Evolutionary conservation across 2,888 invertebrate genomes (phyloP).

Genomic region (Drosophila gaucha): DNA sequence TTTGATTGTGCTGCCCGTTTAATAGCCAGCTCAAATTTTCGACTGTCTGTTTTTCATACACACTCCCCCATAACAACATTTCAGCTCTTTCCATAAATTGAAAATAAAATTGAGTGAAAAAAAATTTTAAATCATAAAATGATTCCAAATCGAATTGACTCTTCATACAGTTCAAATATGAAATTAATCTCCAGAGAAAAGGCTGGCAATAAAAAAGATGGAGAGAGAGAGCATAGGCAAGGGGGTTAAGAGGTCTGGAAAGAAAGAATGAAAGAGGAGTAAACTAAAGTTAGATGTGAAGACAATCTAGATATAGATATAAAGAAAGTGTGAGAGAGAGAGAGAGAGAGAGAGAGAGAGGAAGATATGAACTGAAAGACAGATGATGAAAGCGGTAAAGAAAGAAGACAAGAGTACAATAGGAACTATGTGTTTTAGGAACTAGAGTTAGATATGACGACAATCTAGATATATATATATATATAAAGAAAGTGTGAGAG

Average conservation of each 20-base stretch:
- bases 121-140: conserved; percentile 9
- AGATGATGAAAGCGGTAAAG: too few relatives aligned
- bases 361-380: background rate
- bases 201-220: background rate
- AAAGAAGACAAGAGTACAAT: too few relatives aligned
- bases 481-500: too few relatives aligned
- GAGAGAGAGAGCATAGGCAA: background rate
- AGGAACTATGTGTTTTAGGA: too few relatives aligned
- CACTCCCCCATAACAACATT: conserved; percentile 5
- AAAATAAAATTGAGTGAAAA: conserved; percentile 3
- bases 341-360: background rate
- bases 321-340: background rate
- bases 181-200: conserved; percentile 6
- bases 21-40: conserved; percentile 50
- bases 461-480: too few relatives aligned
- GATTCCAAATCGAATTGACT: conserved; percentile 11
- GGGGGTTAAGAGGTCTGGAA: too few relatives aligned
- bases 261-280: too few relatives aligned
- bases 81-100: conserved; percentile 1
- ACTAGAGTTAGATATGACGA: too few relatives aligned
- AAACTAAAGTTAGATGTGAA: too few relatives aligned
- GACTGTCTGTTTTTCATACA: conserved; percentile 20
- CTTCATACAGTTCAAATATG: conserved; percentile 2
- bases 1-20: conserved; percentile 69
- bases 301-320: too few relatives aligned